phyloP scores from a whole-genome alignment of 2,113 vertebrate genomes.

The Amblyornis subalaris region DNA sequence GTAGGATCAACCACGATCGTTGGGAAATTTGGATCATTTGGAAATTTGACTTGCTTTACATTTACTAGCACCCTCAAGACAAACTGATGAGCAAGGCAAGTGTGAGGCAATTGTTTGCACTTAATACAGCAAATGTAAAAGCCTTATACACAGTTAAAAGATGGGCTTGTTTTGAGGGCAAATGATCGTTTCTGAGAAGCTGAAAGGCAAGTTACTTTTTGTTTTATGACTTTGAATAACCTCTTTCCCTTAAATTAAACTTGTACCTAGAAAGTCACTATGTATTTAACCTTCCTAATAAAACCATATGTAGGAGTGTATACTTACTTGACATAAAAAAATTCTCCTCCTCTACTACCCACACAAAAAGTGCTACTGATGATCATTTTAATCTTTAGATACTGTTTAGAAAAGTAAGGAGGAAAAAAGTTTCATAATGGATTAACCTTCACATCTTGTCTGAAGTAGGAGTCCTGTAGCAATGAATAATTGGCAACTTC shows the following conservation, averaged over 20 bases:
- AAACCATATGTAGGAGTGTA: constrained; percentile 14
- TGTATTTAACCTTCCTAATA: constrained; percentile 21
- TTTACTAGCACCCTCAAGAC: not conserved
- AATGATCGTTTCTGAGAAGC: not conserved
- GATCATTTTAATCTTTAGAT: not conserved
- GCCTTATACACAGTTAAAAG: not conserved
- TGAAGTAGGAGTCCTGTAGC: constrained; percentile 1
- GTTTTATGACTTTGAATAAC: not conserved
- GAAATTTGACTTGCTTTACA: not conserved
- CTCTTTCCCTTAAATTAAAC: not conserved
- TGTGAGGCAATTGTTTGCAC: not conserved
- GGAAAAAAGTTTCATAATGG: not conserved
- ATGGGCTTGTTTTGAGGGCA: not conserved
- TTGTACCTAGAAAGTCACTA: constrained; percentile 1
- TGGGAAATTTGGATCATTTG: no score
- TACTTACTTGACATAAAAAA: constrained; percentile 18
- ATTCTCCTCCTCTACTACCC: constrained; percentile 20
- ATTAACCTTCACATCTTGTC: constrained; percentile 17
- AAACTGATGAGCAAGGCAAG: not conserved
- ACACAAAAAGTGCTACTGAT: constrained; percentile 24
- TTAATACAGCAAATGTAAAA: not conserved
- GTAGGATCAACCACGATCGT: rapidly evolving
- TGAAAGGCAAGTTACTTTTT: not conserved
- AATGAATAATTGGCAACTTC: not conserved
- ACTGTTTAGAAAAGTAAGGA: not conserved